phyloP scores from a whole-genome alignment of 2,888 invertebrate genomes.

The Tridacna crocea region DNA sequence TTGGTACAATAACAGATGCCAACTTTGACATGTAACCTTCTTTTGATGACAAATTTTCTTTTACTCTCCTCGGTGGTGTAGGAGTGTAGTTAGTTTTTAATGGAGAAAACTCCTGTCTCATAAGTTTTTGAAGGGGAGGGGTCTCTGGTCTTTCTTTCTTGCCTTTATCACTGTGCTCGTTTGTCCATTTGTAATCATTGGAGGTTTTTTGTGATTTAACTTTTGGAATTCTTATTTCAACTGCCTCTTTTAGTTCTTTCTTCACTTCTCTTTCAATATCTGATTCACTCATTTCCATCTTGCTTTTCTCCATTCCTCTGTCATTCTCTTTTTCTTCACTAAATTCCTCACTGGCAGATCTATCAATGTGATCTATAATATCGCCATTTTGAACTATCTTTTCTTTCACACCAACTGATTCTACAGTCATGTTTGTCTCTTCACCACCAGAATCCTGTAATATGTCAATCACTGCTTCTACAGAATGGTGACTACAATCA shows the following conservation, averaged over 20 bases:
- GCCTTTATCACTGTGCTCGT: constrained; percentile 23
- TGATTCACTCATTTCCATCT: constrained; percentile 31
- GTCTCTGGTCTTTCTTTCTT: constrained; percentile 60
- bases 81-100: constrained; percentile 56
- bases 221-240: constrained; percentile 49
- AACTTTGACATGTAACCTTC: constrained; percentile 63
- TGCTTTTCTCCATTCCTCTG: not conserved
- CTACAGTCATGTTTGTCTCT: constrained; percentile 10
- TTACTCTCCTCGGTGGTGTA: constrained; percentile 65
- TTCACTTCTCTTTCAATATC: constrained; percentile 53
- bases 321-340: constrained; percentile 34
- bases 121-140: constrained; percentile 68
- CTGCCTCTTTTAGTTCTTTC: constrained; percentile 49
- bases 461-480: not conserved
- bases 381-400: constrained; percentile 24
- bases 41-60: constrained; percentile 49
- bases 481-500: not conserved
- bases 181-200: constrained; percentile 49
- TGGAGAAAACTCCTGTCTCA: constrained; percentile 69
- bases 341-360: constrained; percentile 4
- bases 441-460: not conserved
- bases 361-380: constrained; percentile 16
- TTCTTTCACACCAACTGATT: not conserved
- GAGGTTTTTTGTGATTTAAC: constrained; percentile 28
- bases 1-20: constrained; percentile 63